Base-by-base conservation (phyloP, 2,888 invertebrate genomes). In the Cataglyphis rosenhaueri region DNA sequence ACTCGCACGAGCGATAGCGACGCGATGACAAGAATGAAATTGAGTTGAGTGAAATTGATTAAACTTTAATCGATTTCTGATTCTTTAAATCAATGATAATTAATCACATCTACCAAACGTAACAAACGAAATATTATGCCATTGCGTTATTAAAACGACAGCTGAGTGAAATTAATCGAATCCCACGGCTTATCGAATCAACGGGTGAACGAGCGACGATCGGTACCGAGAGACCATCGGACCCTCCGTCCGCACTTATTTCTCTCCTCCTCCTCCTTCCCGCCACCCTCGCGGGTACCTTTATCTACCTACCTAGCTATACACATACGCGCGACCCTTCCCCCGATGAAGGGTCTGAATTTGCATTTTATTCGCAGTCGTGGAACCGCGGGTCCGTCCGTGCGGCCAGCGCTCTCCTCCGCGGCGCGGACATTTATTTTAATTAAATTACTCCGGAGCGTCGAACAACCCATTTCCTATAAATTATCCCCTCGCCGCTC, bases 381-480 rank as follows among this genome's bases (percentile, higher is more conserved):
- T 91, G 93, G 92, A 70, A 92, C 91, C 91, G 90, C 88, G 90
- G 87, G 91, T 88, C 86, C 91, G 89, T 88, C 71, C 78, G 71
- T 79, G 59, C 55, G 91, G 87, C 87, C 78, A 90, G 87, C 87
- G 88, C 87, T 88, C 87, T 88, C 87, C 89, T 86, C 88, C 90
- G 89, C 86, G 87, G 87, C 88, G 91, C 92, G 93, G 94, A 94
- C 94, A 94, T 94, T 94, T 94, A 94, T 94, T 94, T 94, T 94
- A 94, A 94, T 94, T 94, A 94, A 94, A 94, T 94, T 94, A 94
- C 94, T 94, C 92, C 92, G 91, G 92, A 93, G 93, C 92, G 92
- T 94, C 94, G 94, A 94, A 94, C 94, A 94, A 94, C 93, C 94
- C 94, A 94, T 94, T 94, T 94, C 94, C 94, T 94, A 94, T 94